phyloP scores from a whole-genome alignment of 2,797 vertebrate species.

The Anguilla pacifica region DNA sequence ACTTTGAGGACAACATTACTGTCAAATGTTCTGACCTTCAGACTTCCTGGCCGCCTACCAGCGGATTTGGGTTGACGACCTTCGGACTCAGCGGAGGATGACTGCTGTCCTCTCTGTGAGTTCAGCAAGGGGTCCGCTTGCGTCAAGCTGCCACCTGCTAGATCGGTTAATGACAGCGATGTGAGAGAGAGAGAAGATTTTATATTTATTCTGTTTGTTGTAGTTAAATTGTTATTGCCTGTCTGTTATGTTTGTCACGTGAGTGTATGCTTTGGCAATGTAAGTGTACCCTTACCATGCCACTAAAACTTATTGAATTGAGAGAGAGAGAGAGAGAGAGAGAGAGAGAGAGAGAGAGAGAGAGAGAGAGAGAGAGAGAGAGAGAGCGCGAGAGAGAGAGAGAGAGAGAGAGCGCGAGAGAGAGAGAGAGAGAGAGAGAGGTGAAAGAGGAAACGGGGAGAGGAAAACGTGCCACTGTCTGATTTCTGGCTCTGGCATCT shows the following conservation, averaged over 20 bases:
- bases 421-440: background rate
- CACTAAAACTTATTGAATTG: too few relatives aligned
- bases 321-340: too few relatives aligned
- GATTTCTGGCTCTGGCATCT: background rate
- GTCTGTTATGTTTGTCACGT: too few relatives aligned
- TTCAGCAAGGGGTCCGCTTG: constrained; percentile 16
- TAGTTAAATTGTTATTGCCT: too few relatives aligned
- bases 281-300: too few relatives aligned
- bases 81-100: constrained; percentile 3
- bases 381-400: background rate
- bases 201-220: too few relatives aligned
- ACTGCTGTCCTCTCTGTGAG: constrained; percentile 2
- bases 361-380: background rate
- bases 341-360: background rate
- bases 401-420: background rate
- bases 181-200: background rate
- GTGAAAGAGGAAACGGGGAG: background rate
- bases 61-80: constrained; percentile 23
- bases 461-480: constrained; percentile 5
- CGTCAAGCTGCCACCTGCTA: background rate
- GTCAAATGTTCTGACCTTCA: constrained; percentile 10
- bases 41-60: background rate
- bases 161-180: background rate
- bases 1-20: background rate
- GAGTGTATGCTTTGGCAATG: too few relatives aligned